Percentiles rank a stretch among this genome's conserved stretches.
Conservation (phyloP, 2,888 invertebrate species). For the Drosophila algonquin region DNA sequence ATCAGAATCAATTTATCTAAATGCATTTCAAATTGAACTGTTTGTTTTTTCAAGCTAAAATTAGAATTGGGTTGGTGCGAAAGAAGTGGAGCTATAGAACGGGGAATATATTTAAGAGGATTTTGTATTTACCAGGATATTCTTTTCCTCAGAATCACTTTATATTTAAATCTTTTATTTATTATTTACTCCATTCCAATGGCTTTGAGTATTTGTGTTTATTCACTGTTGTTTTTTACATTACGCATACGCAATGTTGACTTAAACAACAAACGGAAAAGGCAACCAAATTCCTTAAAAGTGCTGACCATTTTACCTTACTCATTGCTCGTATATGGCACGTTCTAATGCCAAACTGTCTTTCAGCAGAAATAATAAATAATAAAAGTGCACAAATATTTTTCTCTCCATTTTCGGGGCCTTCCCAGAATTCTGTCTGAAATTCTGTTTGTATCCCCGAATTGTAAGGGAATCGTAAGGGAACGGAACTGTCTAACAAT, state of each 20-base stretch:
- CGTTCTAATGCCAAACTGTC: conserved; percentile 34
- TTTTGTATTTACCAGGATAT: no score
- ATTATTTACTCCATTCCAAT: no score
- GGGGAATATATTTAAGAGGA: no score
- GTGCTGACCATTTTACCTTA: conserved; percentile 9
- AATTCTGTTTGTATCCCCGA: background rate
- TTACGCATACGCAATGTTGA: conserved; percentile 23
- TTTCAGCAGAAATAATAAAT: conserved; percentile 20
- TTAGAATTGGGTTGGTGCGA: background rate
- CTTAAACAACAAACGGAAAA: background rate
- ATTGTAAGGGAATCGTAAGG: conserved; percentile 4
- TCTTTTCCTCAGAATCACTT: background rate
- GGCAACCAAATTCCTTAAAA: conserved; percentile 13
- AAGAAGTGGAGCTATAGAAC: background rate
- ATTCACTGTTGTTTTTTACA: background rate
- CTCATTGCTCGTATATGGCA: conserved; percentile 33
- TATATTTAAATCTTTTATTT: no score
- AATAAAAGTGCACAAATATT: conserved; percentile 11
- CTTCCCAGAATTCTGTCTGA: conserved; percentile 19
- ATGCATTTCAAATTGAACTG: conserved; percentile 28
- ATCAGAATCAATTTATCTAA: conserved; percentile 44
- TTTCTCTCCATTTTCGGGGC: conserved; percentile 11
- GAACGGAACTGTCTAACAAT: conserved; percentile 35
- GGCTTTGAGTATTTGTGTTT: background rate
- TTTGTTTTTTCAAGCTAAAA: background rate